Evolutionary conservation across 2,797 vertebrate genomes (phyloP), one percentile per base, ranked within the genome.

Genomic region (Helarctos malayanus): DNA sequence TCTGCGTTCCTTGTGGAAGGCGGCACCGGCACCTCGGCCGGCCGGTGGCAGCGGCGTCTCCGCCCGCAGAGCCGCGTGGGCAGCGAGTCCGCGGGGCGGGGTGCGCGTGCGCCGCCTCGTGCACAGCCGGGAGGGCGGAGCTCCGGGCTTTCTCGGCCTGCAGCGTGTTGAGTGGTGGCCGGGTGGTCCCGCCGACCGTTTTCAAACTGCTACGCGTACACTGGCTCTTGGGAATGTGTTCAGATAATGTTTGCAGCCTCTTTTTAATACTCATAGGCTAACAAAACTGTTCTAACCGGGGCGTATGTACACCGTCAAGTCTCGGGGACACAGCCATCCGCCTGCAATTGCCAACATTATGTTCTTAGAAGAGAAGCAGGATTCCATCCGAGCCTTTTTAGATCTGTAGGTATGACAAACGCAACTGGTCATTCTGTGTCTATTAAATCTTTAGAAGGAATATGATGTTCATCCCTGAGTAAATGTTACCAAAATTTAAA

Each of bases 391-490:
- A 88, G 47, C 15, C 9, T 38, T 92, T 71, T 88, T 59, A 23
- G 41, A 61, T 38, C 75, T 54, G 29, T 27, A 21, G 35, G 35
- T 29, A 79, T 65, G 75, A 82, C 52, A 68, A 63, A 69, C 54
- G 56, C 1, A 69, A 18, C 5, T n/a, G 32, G 57, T 81, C n/a
- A 61, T 59, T 93, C 23, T 75, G 54, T 49, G 75, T 32, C 59
- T 92, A 52, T 35, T 76, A 80, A 47, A 69, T 59, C 63, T 91
- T 90, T 85, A 83, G 81, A 89, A 85, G 83, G 45, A 92, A 13
- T 41, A 47, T 54, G 16, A 38, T 79, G 88, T 54, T 54, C 41
- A 94, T 69, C 49, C 35, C 3, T 32, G 27, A 71, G 19, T 83
- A 84, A 91, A 59, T 27, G 32, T 71, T 65, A 61, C 10, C 16